These are phyloP conservation scores for Sarcophaga carnaria DNA, from an alignment of 2,888 invertebrate species.

Conservation along the genomic window DNA sequence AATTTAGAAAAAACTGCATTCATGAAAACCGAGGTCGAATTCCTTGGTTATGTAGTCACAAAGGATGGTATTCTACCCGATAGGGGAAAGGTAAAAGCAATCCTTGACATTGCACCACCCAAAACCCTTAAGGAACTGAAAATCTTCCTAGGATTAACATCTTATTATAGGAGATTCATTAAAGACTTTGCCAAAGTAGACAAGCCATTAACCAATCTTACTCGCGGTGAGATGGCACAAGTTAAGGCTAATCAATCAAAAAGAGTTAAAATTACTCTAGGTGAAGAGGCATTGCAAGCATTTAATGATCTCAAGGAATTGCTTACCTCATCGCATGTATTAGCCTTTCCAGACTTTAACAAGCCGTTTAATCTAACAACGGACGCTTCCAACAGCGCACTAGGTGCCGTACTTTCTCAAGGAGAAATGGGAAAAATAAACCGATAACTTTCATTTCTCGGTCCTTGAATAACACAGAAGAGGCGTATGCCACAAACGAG, in stretches of 20 bases:
- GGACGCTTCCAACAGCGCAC: slow-evolving; percentile 65
- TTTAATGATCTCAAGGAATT: slow-evolving; percentile 27
- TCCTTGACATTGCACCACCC: too few relatives aligned
- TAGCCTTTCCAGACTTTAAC: slow-evolving; percentile 64
- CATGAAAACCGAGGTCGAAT: too few relatives aligned
- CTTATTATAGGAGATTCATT: too few relatives aligned
- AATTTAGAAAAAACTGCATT: too few relatives aligned
- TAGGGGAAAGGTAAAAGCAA: too few relatives aligned
- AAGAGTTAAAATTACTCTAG: slow-evolving; percentile 55
- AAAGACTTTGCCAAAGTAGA: slow-evolving; percentile 56
- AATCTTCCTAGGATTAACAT: too few relatives aligned
- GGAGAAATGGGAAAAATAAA: slow-evolving; percentile 10
- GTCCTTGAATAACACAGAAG: too few relatives aligned
- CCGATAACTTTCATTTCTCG: too few relatives aligned
- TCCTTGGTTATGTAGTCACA: too few relatives aligned
- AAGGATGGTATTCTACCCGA: too few relatives aligned
- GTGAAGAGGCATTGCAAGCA: slow-evolving; percentile 52
- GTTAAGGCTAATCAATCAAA: slow-evolving; percentile 61
- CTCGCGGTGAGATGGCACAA: slow-evolving; percentile 65
- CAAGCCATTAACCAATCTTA: slow-evolving; percentile 65
- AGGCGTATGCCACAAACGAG: too few relatives aligned
- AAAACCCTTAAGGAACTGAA: too few relatives aligned
- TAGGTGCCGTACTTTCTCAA: slow-evolving; percentile 63
- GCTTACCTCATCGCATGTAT: slow-evolving; percentile 59
- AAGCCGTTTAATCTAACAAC: slow-evolving; percentile 64